Evolutionary conservation across 2,797 vertebrate species (phyloP), one percentile per base, ranked within the genome.

Genomic region (Hephaestus fuliginosus): DNA sequence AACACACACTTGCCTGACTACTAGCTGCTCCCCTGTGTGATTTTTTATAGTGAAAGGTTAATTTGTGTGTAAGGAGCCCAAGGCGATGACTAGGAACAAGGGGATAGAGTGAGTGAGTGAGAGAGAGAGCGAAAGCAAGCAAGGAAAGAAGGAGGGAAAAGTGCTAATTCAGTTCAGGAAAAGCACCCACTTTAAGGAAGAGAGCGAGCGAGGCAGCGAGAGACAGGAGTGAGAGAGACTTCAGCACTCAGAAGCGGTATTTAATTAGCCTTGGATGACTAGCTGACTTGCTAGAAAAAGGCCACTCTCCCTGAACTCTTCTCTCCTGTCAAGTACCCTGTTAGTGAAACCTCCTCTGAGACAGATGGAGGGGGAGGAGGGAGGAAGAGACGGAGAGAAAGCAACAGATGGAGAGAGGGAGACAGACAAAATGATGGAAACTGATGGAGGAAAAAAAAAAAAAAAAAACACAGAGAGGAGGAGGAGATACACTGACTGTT

Each of bases 1-100:
- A 44, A 25, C 62, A 72, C 72, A 81, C 76, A 78, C 78, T 53
- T 79, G 36, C 61, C 65, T 64, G 75, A 70, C 71, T 86, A 77
- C 55, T 33, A 33, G 30, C 30, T 72, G 61, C 66, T 87, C 83
- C 85, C 84, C 55, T 76, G 73, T 92, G 93, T 92, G 89, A 91
- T 91, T 92, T 25, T 93, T 90, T 90, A 89, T 86, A 87, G 84
- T 85, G 86, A 92, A 94, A 95, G 93, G 93, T 95, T 95, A 93
- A 95, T 93, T 95, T 94, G 83, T 89, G 92, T 90, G 89, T 90
- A 86, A 88, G 84, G 83, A 76, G 91, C 91, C 91, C 78, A 69
- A 84, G 89, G 89, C 88, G 18, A 79, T 83, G 79, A 86, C 83
- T 80, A 75, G 86, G 65, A 89, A 89, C 84, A 86, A 81, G 78